Evolutionary conservation across 2,888 invertebrate genomes (phyloP), one percentile per base, ranked within the genome.

Genomic region (Deroplatys truncata): DNA sequence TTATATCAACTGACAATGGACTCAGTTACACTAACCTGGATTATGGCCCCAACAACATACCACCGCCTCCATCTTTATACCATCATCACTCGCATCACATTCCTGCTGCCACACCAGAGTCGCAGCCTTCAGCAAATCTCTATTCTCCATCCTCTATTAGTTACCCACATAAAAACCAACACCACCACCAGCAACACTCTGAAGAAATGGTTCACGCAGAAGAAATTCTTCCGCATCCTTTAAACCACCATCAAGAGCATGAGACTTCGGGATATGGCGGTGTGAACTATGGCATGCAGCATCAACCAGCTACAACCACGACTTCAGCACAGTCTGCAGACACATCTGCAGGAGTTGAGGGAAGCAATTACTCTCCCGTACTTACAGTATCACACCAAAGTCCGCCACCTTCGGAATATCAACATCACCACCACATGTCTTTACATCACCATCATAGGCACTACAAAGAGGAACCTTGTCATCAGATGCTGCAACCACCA

Each of bases 11-110:
- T 1, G 97, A 97, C 92, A 96, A 97, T 84, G 98, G 98, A 0
- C 94, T 98, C 90, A 98, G 98, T 93, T 98, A 98, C 93, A 98
- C 98, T 0, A 98, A 98, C 93, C 94, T 98, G 92, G 98, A 98
- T 93, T 98, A 97, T 92, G 95, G 95, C 94, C n/a, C 87, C 82
- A 82, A 28, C 15, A 49, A 28, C 3, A 7, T 94, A 92, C 88
- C 85, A 92, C 91, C 92, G 90, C 82, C 91, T 88, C 90, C 89
- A 90, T 85, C 91, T 88, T 82, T 90, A 90, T 87, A 90, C 90
- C 56, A 90, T 85, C 83, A 89, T 84, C 88, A 86, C 84, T 88
- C 90, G 88, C 83, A 89, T 84, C 88, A 86, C 84, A 86, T 90
- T 88, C 85, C 91, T 89, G 43, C 82, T 83, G 35, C 28, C 20